Percentiles rank a stretch among this genome's conserved stretches.
Evolutionary conservation across 1,140 invertebrate species (phyloP).

Genomic region (Caerostris extrusa): DNA sequence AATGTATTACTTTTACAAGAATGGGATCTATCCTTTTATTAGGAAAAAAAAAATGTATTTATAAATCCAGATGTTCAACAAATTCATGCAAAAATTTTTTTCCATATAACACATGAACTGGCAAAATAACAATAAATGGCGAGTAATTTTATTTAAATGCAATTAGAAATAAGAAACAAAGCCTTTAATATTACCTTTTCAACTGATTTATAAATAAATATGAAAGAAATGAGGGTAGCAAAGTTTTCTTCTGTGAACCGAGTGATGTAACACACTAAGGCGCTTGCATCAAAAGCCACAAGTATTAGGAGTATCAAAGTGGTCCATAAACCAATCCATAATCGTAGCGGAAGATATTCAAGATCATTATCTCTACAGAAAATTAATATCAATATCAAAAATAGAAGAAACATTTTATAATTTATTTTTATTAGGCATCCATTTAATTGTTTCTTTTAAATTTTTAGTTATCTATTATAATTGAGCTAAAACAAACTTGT

Average conservation of each 20-base stretch:
- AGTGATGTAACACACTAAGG: slow-evolving; percentile 99
- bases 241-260: slow-evolving; percentile 99
- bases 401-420: too few species aligned
- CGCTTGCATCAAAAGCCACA: slow-evolving; percentile 97
- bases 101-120: too few species aligned
- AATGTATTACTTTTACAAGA: too few species aligned
- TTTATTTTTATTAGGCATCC: too few species aligned
- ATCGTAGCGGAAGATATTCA: slow-evolving; percentile 96
- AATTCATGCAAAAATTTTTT: too few species aligned
- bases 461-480: background rate
- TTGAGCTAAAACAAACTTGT: too few species aligned
- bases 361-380: slow-evolving; percentile 85
- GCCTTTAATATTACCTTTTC: slow-evolving; percentile 81
- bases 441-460: background rate
- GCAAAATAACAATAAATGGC: too few species aligned
- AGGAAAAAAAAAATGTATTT: too few species aligned
- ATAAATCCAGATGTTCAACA: too few species aligned
- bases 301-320: slow-evolving; percentile 84
- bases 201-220: slow-evolving; percentile 98
- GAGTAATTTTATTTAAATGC: too few species aligned
- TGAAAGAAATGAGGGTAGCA: slow-evolving; percentile 98
- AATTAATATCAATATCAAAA: background rate
- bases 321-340: slow-evolving; percentile 80
- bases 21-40: too few species aligned
- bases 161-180: too few species aligned